Evolutionary conservation across 1,140 invertebrate species (phyloP), one percentile per base, ranked within the genome.

Genomic region (Elymnias hypermnestra): DNA sequence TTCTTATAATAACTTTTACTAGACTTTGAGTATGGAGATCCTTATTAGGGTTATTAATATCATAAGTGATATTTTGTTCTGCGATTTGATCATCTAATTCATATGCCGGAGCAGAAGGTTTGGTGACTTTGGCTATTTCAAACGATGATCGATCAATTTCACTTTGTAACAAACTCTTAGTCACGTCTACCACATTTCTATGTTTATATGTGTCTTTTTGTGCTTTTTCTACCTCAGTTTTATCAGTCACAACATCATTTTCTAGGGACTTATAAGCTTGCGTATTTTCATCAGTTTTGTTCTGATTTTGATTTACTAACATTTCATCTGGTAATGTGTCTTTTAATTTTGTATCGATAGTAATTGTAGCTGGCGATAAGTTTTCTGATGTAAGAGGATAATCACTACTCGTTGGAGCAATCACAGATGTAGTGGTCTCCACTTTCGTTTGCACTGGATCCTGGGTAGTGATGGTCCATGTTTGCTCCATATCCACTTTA

Each of bases 1-100:
- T 89, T 23, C 94, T 92, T 9, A 92, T 90, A 38, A 88, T n/a
- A 89, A 57, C 88, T 89, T 46, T 10, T 17, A 22, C 15, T 44
- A 6, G 5, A n/a, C n/a, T n/a, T 36, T 10, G 3, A 12, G 22
- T 3, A 9, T 29, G 28, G 5, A 5, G 5, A 1, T 12, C 5
- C 4, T 5, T 13, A 29, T 17, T 5, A 2, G 39, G 17, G 9
- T 7, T 29, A 29, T 7, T 41, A 15, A 28, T 18, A 5, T 17
- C n/a, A 29, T 17, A 15, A 22, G 18, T 13, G 8, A 23, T 25
- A 17, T 39, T 25, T 18, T 9, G 10, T 42, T 9, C 7, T 29
- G 5, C 12, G 3, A 13, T 13, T 13, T 29, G 12, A 3, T 40
- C 7, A 28, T 0, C 2, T 5, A 28, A 17, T 9, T 31, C 28